phyloP scores from a whole-genome alignment of 2,888 invertebrate species.

The Anoncus sp. region DNA sequence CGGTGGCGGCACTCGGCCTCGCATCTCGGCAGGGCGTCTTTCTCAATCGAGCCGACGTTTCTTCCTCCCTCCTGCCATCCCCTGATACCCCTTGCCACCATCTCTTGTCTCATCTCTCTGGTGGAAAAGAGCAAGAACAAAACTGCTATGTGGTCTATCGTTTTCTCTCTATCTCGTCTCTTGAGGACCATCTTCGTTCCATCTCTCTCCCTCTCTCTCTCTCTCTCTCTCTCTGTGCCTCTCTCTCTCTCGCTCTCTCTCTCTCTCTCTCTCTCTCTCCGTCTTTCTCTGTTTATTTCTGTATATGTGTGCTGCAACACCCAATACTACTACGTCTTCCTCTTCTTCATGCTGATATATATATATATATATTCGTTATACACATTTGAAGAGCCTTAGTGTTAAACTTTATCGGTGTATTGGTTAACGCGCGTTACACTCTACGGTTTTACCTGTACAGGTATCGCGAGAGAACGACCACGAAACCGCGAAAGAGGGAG shows the following conservation, averaged over 20 bases:
- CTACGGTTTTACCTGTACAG: slow-evolving; percentile 52
- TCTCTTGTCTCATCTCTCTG: slow-evolving; percentile 12
- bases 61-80: slow-evolving; percentile 28
- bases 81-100: slow-evolving; percentile 29
- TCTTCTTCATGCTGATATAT: slow-evolving; percentile 17
- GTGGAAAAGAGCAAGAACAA: slow-evolving; percentile 16
- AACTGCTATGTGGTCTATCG: slow-evolving; percentile 37
- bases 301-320: background rate
- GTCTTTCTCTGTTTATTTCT: slow-evolving; percentile 10
- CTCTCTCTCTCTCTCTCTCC: slow-evolving; percentile 7
- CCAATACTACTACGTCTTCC: slow-evolving; percentile 5
- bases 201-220: slow-evolving; percentile 14
- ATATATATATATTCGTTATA: slow-evolving; percentile 24
- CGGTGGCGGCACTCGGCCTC: slow-evolving; percentile 69
- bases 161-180: slow-evolving; percentile 38
- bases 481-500: slow-evolving; percentile 49
- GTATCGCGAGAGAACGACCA: slow-evolving; percentile 60
- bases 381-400: slow-evolving; percentile 16
- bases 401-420: slow-evolving; percentile 45
- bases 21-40: slow-evolving; percentile 71
- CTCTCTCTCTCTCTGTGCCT: slow-evolving; percentile 21
- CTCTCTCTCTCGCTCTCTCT: slow-evolving; percentile 9
- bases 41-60: slow-evolving; percentile 71
- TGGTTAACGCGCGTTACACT: slow-evolving; percentile 60
- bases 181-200: slow-evolving; percentile 21